Conservation (phyloP, 2,797 vertebrate genomes). For the Gobio occitaniae region DNA sequence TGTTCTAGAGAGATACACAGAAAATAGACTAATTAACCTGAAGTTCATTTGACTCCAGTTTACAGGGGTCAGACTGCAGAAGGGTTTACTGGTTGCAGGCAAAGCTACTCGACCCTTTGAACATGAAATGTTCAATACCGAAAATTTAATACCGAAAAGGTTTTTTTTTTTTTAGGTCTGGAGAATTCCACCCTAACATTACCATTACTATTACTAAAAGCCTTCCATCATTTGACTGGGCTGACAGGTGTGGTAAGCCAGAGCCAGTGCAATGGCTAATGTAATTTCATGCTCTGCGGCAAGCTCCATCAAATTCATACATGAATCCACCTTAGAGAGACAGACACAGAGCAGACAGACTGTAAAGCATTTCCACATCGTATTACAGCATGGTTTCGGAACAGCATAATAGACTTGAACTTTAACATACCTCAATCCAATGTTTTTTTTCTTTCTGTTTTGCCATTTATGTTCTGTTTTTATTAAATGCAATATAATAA, state of each 20-base stretch:
- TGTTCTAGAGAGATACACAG: not conserved
- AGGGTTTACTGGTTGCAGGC: not conserved
- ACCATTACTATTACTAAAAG: slow-evolving; percentile 67
- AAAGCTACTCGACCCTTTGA: slow-evolving; percentile 9
- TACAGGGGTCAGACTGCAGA: not conserved
- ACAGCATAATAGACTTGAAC: slow-evolving; percentile 8
- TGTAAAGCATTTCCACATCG: slow-evolving; percentile 64
- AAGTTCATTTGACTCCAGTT: slow-evolving; percentile 8
- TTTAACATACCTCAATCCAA: slow-evolving; percentile 10
- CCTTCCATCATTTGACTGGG: slow-evolving; percentile 63
- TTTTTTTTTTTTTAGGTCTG: slow-evolving; percentile 6
- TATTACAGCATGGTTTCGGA: slow-evolving; percentile 64
- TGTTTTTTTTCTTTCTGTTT: not conserved
- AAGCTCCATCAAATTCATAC: slow-evolving; percentile 63
- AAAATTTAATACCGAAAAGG: not conserved
- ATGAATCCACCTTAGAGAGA: slow-evolving; percentile 56
- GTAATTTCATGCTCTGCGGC: slow-evolving; percentile 72
- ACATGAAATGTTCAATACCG: not conserved
- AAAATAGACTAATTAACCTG: not conserved
- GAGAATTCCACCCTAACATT: slow-evolving; percentile 56
- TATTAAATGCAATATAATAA: not conserved
- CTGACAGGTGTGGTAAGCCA: slow-evolving; percentile 59
- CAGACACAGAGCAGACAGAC: slow-evolving; percentile 63
- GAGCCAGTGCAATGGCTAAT: slow-evolving; percentile 69
- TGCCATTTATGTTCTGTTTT: not conserved